Conservation (phyloP, 2,888 invertebrate genomes). For the Drosophila hamatofila region DNA sequence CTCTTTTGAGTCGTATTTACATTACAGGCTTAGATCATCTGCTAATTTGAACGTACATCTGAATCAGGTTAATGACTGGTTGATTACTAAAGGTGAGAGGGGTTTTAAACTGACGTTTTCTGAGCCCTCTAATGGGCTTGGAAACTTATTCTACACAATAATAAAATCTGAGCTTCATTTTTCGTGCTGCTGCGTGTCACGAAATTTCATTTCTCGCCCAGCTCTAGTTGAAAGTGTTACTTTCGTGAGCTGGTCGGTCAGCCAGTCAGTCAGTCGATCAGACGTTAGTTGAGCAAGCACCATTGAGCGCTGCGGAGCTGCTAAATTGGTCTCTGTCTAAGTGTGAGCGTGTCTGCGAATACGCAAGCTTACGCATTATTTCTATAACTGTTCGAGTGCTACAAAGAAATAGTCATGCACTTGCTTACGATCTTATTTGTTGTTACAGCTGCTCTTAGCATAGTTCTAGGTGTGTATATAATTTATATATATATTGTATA, state of each 20-base stretch:
- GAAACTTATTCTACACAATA: too few relatives aligned
- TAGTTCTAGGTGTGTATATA: slow-evolving; percentile 23
- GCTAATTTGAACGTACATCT: too few relatives aligned
- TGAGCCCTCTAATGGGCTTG: too few relatives aligned
- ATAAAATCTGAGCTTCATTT: not conserved
- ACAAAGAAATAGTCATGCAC: slow-evolving; percentile 11
- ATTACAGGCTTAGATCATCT: too few relatives aligned
- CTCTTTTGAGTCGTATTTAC: too few relatives aligned
- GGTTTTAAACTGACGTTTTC: too few relatives aligned
- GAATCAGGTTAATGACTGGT: too few relatives aligned
- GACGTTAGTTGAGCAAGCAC: slow-evolving; percentile 63
- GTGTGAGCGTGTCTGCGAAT: slow-evolving; percentile 16
- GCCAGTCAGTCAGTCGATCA: slow-evolving; percentile 13
- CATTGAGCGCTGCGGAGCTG: slow-evolving; percentile 65
- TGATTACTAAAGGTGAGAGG: too few relatives aligned
- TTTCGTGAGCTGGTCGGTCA: slow-evolving; percentile 16
- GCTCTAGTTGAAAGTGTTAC: slow-evolving; percentile 5
- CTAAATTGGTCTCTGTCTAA: slow-evolving; percentile 17
- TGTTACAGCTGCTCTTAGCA: slow-evolving; percentile 16
- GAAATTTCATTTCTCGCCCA: not conserved
- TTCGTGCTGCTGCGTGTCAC: not conserved
- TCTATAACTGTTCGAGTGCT: slow-evolving; percentile 13
- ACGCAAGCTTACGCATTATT: slow-evolving; percentile 25
- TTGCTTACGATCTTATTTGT: slow-evolving; percentile 6
- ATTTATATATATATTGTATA: not conserved